These are phyloP conservation scores for Paramormyrops hopkinsi DNA, from an alignment of 2,797 vertebrate species.

Conservation along the genomic window DNA sequence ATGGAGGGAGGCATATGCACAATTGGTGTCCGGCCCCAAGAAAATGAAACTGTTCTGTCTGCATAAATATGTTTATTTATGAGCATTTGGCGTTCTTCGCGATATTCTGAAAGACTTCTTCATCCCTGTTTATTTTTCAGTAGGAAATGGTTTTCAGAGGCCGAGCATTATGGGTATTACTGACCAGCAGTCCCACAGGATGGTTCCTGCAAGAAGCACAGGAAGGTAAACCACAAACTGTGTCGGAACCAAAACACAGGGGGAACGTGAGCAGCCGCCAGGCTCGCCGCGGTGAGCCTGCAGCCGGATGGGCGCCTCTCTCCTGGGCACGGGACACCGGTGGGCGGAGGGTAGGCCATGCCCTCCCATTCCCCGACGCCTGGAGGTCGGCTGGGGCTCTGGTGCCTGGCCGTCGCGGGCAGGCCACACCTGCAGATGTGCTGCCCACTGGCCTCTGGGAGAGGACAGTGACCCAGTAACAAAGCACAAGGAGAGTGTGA, in stretches of 20 bases:
- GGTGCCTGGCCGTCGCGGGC: background rate
- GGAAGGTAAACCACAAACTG: constrained; percentile 1
- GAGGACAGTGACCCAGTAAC: background rate
- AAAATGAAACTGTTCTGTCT: constrained; percentile 22
- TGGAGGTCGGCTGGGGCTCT: background rate
- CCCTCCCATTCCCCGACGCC: background rate
- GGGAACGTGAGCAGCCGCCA: background rate
- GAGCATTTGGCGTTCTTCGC: constrained; percentile 17
- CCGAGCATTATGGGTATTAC: background rate
- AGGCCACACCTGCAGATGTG: background rate
- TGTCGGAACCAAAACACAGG: background rate
- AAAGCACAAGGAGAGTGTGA: background rate
- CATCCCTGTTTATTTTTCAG: background rate
- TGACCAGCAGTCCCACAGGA: background rate
- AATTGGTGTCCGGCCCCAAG: background rate
- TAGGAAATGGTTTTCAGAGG: constrained; percentile 1
- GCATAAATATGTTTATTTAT: constrained; percentile 4
- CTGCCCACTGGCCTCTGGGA: background rate
- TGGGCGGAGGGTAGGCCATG: background rate
- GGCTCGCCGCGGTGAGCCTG: background rate
- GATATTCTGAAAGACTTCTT: constrained; percentile 11
- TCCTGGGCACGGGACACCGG: background rate
- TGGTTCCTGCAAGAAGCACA: background rate
- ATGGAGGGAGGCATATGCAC: background rate
- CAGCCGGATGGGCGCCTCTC: background rate